Evolutionary conservation across 2,888 invertebrate genomes (phyloP), one percentile per base, ranked within the genome.

Genomic region (Tenthredo notha): DNA sequence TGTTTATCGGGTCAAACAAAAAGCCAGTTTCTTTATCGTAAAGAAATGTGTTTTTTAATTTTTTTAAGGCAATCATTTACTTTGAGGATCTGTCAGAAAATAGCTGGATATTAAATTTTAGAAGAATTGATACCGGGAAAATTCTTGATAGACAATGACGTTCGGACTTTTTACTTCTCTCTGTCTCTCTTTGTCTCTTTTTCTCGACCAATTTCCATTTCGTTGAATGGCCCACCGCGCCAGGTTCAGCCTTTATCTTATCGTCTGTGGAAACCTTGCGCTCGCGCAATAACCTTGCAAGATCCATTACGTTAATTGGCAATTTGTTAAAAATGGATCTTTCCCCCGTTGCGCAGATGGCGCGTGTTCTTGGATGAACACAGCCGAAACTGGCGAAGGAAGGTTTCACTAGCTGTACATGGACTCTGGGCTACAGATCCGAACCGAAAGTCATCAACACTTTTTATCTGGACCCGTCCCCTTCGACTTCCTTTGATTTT

Each of bases 241-340:
- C 70, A 37, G 40, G 12, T 67, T 29, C 29, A 74, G n/a, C 10
- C 25, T 77, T 86, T 85, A 86, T 84, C 58, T 85, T 85, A 50
- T 70, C 21, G 75, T 67, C 43, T 74, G 80, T 29, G 84, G 84
- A 87, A 84, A 85, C 84, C 25, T 75, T 58, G 58, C 67, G 50
- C 37, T 12, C 33, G 25, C 50, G 74, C 84, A 61, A 72, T 84
- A 85, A 84, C 84, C 50, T 70, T 85, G 61, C 33, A 25, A 84
- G 77, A 82, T 18, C 80, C 80, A 80, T 80, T 80, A 61, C 6
- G 40, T 15, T 80, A 80, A 80, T 80, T 80, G 58, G 80, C 80
- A 80, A 80, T 80, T 80, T 80, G 58, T 61, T 80, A 58, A 80
- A 80, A 80, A 77, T 50, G 50, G 50, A 29, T 29, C 47, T 43